phyloP scores from a whole-genome alignment of 2,113 vertebrate genomes.

The Cinclus cinclus region DNA sequence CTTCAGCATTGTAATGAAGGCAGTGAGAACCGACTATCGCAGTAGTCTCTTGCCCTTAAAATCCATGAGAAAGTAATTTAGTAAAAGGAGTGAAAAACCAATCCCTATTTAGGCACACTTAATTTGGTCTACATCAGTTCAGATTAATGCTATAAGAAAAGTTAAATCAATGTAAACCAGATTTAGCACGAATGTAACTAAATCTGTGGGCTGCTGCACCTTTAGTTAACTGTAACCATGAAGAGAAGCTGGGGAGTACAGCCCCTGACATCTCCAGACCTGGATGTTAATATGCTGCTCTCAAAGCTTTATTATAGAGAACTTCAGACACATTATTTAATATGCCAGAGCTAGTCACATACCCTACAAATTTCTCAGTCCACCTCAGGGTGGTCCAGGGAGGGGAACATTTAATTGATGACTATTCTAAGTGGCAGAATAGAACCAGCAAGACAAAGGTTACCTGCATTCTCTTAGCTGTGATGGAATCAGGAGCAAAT shows the following conservation, averaged over 20 bases:
- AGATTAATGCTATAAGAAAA: slow-evolving; percentile 51
- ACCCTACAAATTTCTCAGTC: neutral
- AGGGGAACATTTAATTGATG: neutral
- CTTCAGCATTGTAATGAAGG: slow-evolving; percentile 2
- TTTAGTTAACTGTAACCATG: slow-evolving; percentile 3
- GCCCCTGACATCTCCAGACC: neutral
- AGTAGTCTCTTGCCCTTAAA: slow-evolving; percentile 33
- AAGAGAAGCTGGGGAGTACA: neutral
- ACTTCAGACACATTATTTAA: neutral
- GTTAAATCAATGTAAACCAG: slow-evolving; percentile 49
- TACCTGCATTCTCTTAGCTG: neutral
- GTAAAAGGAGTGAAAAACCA: slow-evolving; percentile 44
- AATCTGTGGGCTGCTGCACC: slow-evolving; percentile 19
- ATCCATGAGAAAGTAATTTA: slow-evolving; percentile 59
- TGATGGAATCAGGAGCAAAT: neutral
- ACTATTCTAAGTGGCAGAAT: neutral
- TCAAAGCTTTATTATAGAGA: neutral
- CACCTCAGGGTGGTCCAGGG: neutral
- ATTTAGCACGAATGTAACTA: slow-evolving; percentile 36
- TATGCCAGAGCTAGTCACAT: neutral
- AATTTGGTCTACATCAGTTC: slow-evolving; percentile 56
- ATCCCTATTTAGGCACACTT: slow-evolving; percentile 21
- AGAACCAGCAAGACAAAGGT: neutral
- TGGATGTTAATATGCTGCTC: neutral
- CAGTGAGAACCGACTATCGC: neutral